Percentiles rank a stretch among this genome's conserved stretches.
These are phyloP conservation scores for Melipona quadrifasciata DNA, from an alignment of 1,140 invertebrate genomes.

Conservation along the genomic window DNA sequence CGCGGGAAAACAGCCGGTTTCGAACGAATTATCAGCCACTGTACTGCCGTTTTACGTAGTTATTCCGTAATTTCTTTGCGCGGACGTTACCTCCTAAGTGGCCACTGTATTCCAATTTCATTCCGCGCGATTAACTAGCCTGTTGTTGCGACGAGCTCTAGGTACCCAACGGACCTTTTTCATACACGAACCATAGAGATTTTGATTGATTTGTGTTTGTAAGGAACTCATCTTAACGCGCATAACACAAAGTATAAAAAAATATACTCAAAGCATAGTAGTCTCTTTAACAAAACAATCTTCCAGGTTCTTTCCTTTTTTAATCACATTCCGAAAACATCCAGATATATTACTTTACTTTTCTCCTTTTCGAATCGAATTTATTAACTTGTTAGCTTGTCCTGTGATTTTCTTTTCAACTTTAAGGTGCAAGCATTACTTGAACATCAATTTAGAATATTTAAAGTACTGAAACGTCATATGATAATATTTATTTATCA, in stretches of 20 bases:
- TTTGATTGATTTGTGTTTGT: not conserved
- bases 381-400: not conserved
- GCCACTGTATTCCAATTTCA: slow-evolving; percentile 7
- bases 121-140: not conserved
- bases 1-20: slow-evolving; percentile 19
- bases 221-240: no score
- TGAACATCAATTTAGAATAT: no score
- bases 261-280: no score
- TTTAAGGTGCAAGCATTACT: no score
- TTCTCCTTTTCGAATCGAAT: not conserved
- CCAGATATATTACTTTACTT: not conserved
- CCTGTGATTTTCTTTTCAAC: not conserved
- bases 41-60: not conserved
- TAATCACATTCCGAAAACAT: no score
- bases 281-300: no score
- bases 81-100: not conserved
- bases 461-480: no score
- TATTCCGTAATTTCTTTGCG: slow-evolving; percentile 22
- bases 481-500: no score
- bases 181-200: not conserved
- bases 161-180: no score
- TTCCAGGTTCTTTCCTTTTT: no score
- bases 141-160: not conserved
- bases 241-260: no score
- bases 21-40: slow-evolving; percentile 19